These are phyloP conservation scores for Progne subis DNA, from an alignment of 2,113 vertebrate species.

Conservation along the genomic window DNA sequence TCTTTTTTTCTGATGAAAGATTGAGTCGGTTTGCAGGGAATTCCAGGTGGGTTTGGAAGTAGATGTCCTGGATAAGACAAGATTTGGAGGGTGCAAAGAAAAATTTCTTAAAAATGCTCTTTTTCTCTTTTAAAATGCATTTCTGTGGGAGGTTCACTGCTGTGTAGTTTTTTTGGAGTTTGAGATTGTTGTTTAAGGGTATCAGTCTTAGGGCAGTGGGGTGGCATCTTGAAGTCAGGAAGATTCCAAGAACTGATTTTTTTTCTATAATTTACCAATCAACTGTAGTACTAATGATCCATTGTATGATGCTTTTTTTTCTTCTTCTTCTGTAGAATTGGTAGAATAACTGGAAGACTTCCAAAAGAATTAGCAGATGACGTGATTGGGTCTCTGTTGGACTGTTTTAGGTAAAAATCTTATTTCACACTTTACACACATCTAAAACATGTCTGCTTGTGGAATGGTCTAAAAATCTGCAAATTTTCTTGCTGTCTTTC, in stretches of 20 bases:
- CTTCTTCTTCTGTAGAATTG: slow-evolving; percentile 78
- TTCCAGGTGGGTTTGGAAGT: background rate
- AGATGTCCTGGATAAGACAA: background rate
- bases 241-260: background rate
- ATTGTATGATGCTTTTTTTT: background rate
- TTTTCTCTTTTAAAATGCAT: background rate
- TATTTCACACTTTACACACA: background rate
- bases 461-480: background rate
- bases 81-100: background rate
- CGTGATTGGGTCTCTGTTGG: slow-evolving; percentile 91
- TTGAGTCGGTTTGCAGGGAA: background rate
- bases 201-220: background rate
- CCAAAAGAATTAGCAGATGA: slow-evolving; percentile 93
- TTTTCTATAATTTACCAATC: background rate
- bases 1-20: background rate
- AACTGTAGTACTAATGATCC: background rate
- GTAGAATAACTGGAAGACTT: slow-evolving; percentile 91
- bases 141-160: background rate
- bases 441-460: background rate
- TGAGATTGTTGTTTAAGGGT: background rate
- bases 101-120: background rate
- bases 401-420: slow-evolving; percentile 88
- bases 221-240: background rate
- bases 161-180: background rate
- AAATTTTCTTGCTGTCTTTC: background rate